Percentiles rank a stretch among this genome's conserved stretches.
Evolutionary conservation across 2,888 invertebrate species (phyloP).

Genomic region (Heliconius cydno): DNA sequence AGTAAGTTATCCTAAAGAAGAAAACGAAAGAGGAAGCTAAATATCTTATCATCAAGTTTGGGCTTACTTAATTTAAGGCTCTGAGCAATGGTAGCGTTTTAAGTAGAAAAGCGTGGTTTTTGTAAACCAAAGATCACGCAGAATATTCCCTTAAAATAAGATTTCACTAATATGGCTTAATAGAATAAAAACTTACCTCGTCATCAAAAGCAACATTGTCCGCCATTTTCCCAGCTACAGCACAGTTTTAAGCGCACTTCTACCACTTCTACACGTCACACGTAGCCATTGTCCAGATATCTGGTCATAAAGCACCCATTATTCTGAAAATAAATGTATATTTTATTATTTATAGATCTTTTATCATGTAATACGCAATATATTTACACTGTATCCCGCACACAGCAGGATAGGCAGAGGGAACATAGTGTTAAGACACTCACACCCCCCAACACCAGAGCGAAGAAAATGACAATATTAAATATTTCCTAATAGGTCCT

Average conservation of each 20-base stretch:
- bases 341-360: neutral
- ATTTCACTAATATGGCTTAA: neutral
- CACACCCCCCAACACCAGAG: neutral
- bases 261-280: constrained; percentile 31
- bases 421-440: neutral
- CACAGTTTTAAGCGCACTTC: constrained; percentile 22
- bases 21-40: no score
- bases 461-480: no score
- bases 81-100: no score
- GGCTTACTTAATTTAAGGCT: no score
- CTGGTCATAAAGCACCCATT: constrained; percentile 36
- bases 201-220: constrained; percentile 79
- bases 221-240: constrained; percentile 63
- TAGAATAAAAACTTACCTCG: constrained; percentile 64
- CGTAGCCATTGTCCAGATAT: constrained; percentile 22
- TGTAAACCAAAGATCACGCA: no score
- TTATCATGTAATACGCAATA: neutral
- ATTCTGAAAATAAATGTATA: constrained; percentile 42
- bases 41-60: no score
- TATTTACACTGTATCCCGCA: neutral
- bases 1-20: no score
- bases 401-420: no score
- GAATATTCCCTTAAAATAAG: no score
- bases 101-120: no score
- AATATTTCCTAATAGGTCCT: no score